Evolutionary conservation across 2,888 invertebrate species (phyloP).

Genomic region (Selenia dentaria): DNA sequence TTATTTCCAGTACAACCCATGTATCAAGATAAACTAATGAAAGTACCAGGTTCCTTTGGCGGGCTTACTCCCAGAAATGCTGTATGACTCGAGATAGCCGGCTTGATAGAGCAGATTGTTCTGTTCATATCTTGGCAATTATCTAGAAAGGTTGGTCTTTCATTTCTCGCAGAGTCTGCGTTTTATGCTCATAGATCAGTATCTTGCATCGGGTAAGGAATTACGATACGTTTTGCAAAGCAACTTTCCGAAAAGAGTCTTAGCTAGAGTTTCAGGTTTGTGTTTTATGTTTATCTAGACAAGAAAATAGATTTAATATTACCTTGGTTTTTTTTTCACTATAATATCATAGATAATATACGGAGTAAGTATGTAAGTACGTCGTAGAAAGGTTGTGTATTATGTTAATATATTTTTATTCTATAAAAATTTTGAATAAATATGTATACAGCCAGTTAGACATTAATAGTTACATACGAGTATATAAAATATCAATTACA

Average conservation of each 20-base stretch:
- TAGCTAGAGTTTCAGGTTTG: neutral
- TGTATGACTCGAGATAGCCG: constrained; percentile 43
- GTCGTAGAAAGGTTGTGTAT: no score
- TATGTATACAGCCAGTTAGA: no score
- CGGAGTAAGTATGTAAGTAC: no score
- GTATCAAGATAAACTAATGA: constrained; percentile 23
- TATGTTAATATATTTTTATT: no score
- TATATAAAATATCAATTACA: no score
- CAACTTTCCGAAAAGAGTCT: neutral
- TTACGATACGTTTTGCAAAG: constrained; percentile 19
- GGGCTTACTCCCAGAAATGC: constrained; percentile 31
- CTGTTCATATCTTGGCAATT: constrained; percentile 48
- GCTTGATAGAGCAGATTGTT: constrained; percentile 45
- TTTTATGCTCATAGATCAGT: constrained; percentile 36
- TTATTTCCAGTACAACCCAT: constrained; percentile 6
- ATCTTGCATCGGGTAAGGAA: constrained; percentile 31
- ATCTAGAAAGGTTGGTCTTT: constrained; percentile 51
- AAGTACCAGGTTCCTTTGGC: constrained; percentile 20
- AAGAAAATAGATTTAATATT: no score
- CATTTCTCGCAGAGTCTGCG: constrained; percentile 44
- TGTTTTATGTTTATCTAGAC: neutral
- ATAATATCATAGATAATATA: no score
- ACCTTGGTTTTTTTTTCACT: no score
- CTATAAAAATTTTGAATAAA: no score
- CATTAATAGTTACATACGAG: no score